Evolutionary conservation across 2,888 invertebrate species (phyloP).

Genomic region (Leptinotarsa juncta): DNA sequence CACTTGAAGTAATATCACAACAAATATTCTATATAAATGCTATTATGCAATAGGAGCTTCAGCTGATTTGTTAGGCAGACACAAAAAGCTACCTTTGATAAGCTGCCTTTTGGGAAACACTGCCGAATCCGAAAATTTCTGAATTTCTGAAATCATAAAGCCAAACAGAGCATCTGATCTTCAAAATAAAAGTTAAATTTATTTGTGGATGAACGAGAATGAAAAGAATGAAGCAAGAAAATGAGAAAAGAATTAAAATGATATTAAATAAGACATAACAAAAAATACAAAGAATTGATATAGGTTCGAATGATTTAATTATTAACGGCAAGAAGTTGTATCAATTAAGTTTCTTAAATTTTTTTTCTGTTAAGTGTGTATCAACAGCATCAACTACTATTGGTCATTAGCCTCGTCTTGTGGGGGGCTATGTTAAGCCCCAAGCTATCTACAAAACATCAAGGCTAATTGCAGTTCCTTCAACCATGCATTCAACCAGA

Average conservation of each 20-base stretch:
- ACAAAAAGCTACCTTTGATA: slow-evolving; percentile 71
- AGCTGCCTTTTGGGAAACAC: slow-evolving; percentile 73
- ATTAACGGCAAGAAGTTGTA: no score
- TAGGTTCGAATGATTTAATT: not conserved
- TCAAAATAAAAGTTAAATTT: slow-evolving; percentile 19
- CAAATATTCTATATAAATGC: slow-evolving; percentile 2
- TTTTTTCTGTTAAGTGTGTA: no score
- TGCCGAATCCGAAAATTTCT: slow-evolving; percentile 73
- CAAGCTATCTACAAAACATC: no score
- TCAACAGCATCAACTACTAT: no score
- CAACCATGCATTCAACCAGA: no score
- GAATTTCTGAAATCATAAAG: slow-evolving; percentile 73
- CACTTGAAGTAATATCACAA: slow-evolving; percentile 1
- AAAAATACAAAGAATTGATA: not conserved
- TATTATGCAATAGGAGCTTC: slow-evolving; percentile 10
- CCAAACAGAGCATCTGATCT: slow-evolving; percentile 60
- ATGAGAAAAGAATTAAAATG: not conserved
- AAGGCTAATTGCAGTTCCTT: no score
- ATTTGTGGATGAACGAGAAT: not conserved
- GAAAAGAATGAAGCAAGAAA: not conserved
- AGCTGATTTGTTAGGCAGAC: slow-evolving; percentile 43
- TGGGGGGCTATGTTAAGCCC: no score
- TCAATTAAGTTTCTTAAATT: no score
- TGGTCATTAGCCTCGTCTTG: no score
- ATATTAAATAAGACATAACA: not conserved